Evolutionary conservation across 1,140 invertebrate genomes (phyloP).

Genomic region (Rhagoletis pomonella): DNA sequence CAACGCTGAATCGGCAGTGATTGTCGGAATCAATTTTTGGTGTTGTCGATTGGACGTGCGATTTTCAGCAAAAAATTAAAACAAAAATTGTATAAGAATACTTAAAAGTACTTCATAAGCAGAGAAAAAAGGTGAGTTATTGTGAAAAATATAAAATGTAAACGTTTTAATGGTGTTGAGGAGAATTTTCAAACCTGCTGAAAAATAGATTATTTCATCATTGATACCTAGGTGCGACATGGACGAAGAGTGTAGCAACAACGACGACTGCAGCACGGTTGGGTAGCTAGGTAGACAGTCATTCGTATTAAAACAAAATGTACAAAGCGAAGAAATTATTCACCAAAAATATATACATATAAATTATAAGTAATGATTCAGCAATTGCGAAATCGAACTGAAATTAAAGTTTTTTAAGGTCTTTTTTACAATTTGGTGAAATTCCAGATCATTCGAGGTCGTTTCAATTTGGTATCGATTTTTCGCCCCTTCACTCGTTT

Average conservation of each 20-base stretch:
- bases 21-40: slow-evolving; percentile 48
- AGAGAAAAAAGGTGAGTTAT: slow-evolving; percentile 6
- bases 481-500: background rate
- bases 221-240: background rate
- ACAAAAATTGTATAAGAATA: background rate
- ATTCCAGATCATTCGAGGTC: background rate
- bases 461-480: slow-evolving; percentile 10
- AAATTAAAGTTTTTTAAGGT: background rate
- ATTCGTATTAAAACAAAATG: background rate
- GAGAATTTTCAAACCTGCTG: background rate
- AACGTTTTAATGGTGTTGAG: background rate
- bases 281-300: background rate
- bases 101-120: background rate
- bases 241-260: background rate
- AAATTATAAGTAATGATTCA: background rate
- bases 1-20: slow-evolving; percentile 11
- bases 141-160: background rate
- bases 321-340: background rate
- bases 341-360: background rate
- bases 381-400: background rate
- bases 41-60: slow-evolving; percentile 17
- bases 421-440: background rate
- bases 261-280: background rate
- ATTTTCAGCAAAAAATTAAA: slow-evolving; percentile 4
- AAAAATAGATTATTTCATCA: slow-evolving; percentile 14